Percentiles rank a stretch among this genome's conserved stretches.
phyloP scores from a whole-genome alignment of 2,797 vertebrate genomes.

The Anas bernieri region DNA sequence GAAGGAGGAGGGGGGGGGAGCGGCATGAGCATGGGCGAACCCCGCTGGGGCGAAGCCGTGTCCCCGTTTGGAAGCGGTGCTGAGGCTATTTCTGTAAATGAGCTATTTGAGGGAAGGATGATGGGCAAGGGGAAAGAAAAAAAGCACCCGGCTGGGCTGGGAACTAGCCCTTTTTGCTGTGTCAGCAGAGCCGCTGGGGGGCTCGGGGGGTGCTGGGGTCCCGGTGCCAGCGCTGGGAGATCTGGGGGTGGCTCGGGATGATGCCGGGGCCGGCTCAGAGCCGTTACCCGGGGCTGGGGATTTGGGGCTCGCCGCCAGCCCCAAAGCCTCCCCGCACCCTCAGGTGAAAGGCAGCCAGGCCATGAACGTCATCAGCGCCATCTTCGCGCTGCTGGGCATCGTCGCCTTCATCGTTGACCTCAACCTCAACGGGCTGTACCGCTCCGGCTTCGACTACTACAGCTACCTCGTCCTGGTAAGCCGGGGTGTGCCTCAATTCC shows the following conservation, averaged over 20 bases:
- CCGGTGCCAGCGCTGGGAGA: neutral
- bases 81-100: accelerated
- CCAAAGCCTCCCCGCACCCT: accelerated
- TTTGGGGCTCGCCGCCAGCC: neutral
- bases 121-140: no score
- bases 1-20: accelerated
- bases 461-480: neutral
- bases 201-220: neutral
- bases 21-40: neutral
- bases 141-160: neutral
- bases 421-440: conserved; percentile 16
- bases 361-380: conserved; percentile 69
- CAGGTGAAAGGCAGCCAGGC: conserved; percentile 66
- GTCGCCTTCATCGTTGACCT: conserved; percentile 56
- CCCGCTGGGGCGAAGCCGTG: accelerated
- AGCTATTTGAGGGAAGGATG: neutral
- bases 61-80: accelerated
- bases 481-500: accelerated
- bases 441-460: neutral
- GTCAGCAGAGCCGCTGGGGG: neutral
- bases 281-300: neutral
- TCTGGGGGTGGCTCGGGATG: neutral
- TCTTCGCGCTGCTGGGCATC: conserved; percentile 48
- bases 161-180: neutral
- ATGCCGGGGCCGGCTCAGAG: neutral